These are phyloP conservation scores for Drosophila guanche DNA, from an alignment of 1,140 invertebrate genomes.

Conservation along the genomic window DNA sequence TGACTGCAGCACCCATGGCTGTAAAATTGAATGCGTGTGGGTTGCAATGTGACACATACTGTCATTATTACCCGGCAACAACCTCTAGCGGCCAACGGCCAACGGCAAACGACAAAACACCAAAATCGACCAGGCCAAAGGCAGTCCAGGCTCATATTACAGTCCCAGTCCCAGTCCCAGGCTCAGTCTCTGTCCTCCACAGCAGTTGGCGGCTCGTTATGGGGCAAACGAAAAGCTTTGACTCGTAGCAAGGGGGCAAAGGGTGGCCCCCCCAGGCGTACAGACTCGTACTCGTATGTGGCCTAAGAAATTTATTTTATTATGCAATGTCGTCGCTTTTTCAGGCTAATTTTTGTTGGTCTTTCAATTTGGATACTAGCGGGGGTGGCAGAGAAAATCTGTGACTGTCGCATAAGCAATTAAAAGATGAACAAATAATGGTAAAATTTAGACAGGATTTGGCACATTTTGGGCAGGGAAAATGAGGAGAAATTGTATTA, in stretches of 20 bases:
- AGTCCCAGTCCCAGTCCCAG: too few relatives aligned
- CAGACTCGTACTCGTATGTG: conserved; percentile 28
- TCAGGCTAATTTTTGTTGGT: conserved; percentile 36
- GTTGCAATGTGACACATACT: conserved; percentile 82
- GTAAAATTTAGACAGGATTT: background rate
- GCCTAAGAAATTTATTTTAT: conserved; percentile 65
- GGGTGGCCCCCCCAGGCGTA: background rate
- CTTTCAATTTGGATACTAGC: background rate
- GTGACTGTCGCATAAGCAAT: conserved; percentile 16
- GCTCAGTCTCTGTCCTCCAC: background rate
- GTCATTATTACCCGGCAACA: conserved; percentile 79
- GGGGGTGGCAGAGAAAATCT: conserved; percentile 9
- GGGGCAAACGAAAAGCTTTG: conserved; percentile 39
- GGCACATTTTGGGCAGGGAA: too few relatives aligned
- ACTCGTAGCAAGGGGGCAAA: conserved; percentile 1
- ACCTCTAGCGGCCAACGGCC: conserved; percentile 63
- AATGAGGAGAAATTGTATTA: too few relatives aligned
- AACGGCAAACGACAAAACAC: conserved; percentile 33
- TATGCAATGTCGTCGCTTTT: conserved; percentile 66
- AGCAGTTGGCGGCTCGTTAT: conserved; percentile 73
- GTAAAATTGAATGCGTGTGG: conserved; percentile 81
- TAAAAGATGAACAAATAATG: conserved; percentile 24
- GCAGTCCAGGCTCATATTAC: conserved; percentile 65
- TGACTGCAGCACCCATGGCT: conserved; percentile 36
- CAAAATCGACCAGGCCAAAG: conserved; percentile 40